Percentiles rank a stretch among this genome's conserved stretches.
Evolutionary conservation across 2,113 vertebrate genomes (phyloP).

Genomic region (Phrynocephalus versicolor): DNA sequence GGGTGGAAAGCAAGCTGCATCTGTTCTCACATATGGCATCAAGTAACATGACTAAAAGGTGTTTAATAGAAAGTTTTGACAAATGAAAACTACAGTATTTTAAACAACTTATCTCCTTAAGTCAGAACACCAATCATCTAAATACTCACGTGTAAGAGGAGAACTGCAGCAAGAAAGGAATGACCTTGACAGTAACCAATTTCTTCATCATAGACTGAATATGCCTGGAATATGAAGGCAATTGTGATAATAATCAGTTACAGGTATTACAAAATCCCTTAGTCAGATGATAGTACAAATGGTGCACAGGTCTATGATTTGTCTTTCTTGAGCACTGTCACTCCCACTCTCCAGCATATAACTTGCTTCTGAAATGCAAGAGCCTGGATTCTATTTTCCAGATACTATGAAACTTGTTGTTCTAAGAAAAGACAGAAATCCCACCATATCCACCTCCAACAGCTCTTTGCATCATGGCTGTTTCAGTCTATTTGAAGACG

Average conservation of each 20-base stretch:
- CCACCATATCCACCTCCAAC: not conserved
- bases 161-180: conserved; percentile 95
- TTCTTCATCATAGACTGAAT: conserved; percentile 97
- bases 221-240: conserved; percentile 79
- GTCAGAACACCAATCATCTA: conserved; percentile 40
- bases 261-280: not conserved
- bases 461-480: not conserved
- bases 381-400: not conserved
- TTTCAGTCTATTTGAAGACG: not conserved
- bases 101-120: conserved; percentile 19
- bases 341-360: not conserved
- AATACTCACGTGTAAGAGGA: conserved; percentile 94
- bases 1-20: conserved; percentile 16
- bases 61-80: conserved; percentile 16
- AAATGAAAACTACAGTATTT: not conserved
- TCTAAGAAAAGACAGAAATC: not conserved
- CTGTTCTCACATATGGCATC: conserved; percentile 33
- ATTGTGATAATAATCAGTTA: not conserved
- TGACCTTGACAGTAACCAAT: conserved; percentile 99
- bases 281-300: not conserved
- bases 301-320: not conserved
- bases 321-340: not conserved
- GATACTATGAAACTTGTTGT: not conserved
- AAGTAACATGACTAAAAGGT: conserved; percentile 31
- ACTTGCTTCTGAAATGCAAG: not conserved